phyloP scores from a whole-genome alignment of 2,888 invertebrate species.

The Thymelicus sylvestris region DNA sequence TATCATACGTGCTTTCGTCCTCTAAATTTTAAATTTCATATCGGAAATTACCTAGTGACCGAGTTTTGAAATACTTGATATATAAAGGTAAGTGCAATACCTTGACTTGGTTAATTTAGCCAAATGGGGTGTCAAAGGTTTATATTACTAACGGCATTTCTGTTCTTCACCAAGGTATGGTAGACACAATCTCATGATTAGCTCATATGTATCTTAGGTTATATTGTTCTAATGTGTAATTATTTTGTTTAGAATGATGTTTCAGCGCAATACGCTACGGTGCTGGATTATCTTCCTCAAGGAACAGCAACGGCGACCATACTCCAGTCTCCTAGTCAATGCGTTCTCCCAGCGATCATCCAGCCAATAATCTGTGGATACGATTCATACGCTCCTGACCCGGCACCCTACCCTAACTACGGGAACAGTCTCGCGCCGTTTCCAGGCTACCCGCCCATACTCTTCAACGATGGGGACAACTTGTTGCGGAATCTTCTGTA shows the following conservation, averaged over 20 bases:
- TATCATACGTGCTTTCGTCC: constrained; percentile 59
- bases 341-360: constrained; percentile 61
- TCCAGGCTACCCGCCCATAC: constrained; percentile 52
- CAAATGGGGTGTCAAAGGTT: constrained; percentile 60
- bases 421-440: constrained; percentile 29
- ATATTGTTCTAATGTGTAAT: constrained; percentile 11
- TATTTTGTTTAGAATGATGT: constrained; percentile 42
- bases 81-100: constrained; percentile 59
- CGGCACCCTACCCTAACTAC: constrained; percentile 39
- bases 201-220: not conserved
- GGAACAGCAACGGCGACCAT: constrained; percentile 41
- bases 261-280: constrained; percentile 41
- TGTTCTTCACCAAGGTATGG: constrained; percentile 44
- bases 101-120: constrained; percentile 50
- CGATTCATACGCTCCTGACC: constrained; percentile 43
- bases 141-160: constrained; percentile 42
- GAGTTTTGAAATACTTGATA: constrained; percentile 66
- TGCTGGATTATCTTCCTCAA: constrained; percentile 42
- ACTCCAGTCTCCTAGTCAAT: constrained; percentile 50
- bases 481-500: constrained; percentile 54
- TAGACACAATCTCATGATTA: not conserved
- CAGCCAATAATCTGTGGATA: constrained; percentile 51
- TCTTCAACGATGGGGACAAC: constrained; percentile 52
- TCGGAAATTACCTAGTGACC: constrained; percentile 55
- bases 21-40: constrained; percentile 51